phyloP scores from a whole-genome alignment of 2,113 vertebrate genomes.

The Leptobrachium ailaonicum region DNA sequence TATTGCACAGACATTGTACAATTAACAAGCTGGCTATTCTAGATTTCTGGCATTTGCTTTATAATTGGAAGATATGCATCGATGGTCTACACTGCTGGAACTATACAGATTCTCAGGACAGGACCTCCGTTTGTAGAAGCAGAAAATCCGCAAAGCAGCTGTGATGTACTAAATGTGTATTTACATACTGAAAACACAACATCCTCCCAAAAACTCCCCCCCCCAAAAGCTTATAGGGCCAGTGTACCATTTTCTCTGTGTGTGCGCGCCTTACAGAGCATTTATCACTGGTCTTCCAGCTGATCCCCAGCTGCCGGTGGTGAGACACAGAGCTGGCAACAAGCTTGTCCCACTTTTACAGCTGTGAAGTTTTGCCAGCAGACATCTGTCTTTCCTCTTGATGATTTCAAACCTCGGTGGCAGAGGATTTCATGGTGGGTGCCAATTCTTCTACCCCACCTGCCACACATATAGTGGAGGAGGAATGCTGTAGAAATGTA shows the following conservation, averaged over 20 bases:
- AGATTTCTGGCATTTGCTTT: slow-evolving; percentile 30
- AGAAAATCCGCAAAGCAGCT: slow-evolving; percentile 43
- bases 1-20: not conserved
- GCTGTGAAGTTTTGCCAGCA: slow-evolving; percentile 44
- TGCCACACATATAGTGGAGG: slow-evolving; percentile 32
- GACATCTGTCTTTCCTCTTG: slow-evolving; percentile 50
- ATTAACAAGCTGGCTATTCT: slow-evolving; percentile 18
- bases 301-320: slow-evolving; percentile 47
- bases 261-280: slow-evolving; percentile 17
- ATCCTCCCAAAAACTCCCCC: slow-evolving; percentile 21
- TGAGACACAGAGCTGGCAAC: slow-evolving; percentile 44
- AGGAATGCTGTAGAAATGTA: no score
- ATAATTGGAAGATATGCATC: slow-evolving; percentile 24
- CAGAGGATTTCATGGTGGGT: slow-evolving; percentile 18
- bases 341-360: slow-evolving; percentile 22
- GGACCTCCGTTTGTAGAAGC: slow-evolving; percentile 27
- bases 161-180: slow-evolving; percentile 37
- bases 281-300: slow-evolving; percentile 45
- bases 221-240: slow-evolving; percentile 8
- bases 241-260: slow-evolving; percentile 8
- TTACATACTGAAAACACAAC: slow-evolving; percentile 41
- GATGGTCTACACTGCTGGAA: slow-evolving; percentile 17
- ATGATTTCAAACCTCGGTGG: slow-evolving; percentile 45
- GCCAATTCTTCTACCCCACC: slow-evolving; percentile 43
- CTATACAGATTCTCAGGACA: slow-evolving; percentile 23